These are phyloP conservation scores for Sphaeridia pumilis DNA, from an alignment of 2,888 invertebrate species.

Conservation along the genomic window DNA sequence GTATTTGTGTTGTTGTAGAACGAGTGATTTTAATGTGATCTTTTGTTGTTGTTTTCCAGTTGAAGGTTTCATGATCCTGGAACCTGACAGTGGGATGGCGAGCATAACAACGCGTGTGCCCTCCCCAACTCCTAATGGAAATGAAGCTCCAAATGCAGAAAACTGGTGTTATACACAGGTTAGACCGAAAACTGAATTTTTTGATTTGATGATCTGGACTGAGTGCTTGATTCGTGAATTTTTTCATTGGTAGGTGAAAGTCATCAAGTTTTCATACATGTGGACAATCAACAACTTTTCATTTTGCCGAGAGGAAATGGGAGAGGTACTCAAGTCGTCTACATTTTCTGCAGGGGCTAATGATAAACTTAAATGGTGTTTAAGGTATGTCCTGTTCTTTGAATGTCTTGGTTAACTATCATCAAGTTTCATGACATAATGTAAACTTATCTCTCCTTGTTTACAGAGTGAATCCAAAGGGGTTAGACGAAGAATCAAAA, in stretches of 20 bases:
- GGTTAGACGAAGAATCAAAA: constrained; percentile 99
- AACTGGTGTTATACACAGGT: constrained; percentile 99
- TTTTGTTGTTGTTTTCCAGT: constrained; percentile 1
- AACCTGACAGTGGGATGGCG: constrained; percentile 19
- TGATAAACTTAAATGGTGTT: constrained; percentile 94
- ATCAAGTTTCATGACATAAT: too few relatives aligned
- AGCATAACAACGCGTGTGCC: constrained; percentile 19
- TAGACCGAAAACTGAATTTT: constrained; percentile 32
- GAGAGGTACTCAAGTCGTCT: constrained; percentile 98
- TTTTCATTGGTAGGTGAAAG: constrained; percentile 70
- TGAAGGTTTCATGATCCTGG: constrained; percentile 17
- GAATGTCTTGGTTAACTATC: too few relatives aligned
- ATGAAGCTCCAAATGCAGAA: constrained; percentile 94
- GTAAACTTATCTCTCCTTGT: too few relatives aligned
- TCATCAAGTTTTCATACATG: constrained; percentile 99
- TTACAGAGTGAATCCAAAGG: constrained; percentile 98
- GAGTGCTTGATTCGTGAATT: background rate
- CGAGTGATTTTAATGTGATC: background rate
- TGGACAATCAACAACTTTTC: constrained; percentile 99
- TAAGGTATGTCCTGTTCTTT: constrained; percentile 23
- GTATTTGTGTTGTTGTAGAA: too few relatives aligned
- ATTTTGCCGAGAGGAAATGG: constrained; percentile 99
- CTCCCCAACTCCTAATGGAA: constrained; percentile 87
- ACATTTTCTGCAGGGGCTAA: constrained; percentile 99
- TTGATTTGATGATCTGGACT: background rate